These are phyloP conservation scores for Amiota communis DNA, from an alignment of 2,888 invertebrate genomes.

Conservation along the genomic window DNA sequence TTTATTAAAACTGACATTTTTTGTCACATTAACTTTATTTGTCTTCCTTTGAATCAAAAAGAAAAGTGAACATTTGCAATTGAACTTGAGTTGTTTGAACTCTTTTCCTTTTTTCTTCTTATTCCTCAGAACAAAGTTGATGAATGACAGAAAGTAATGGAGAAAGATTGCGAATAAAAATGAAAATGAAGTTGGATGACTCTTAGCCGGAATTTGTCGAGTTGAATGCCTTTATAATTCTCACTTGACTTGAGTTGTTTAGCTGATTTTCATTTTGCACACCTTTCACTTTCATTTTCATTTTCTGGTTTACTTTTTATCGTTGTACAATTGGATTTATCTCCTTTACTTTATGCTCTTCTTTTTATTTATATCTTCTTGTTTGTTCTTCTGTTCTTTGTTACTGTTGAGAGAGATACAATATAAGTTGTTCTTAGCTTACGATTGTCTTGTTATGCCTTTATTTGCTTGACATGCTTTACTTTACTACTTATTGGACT, in stretches of 20 bases:
- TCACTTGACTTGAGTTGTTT: no score
- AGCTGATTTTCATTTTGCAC: not conserved
- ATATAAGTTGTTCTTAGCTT: constrained; percentile 29
- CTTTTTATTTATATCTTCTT: no score
- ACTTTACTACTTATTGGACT: constrained; percentile 43
- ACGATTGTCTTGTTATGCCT: constrained; percentile 24
- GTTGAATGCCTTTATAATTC: no score
- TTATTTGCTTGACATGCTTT: constrained; percentile 17
- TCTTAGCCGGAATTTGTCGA: not conserved
- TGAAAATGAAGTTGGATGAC: not conserved
- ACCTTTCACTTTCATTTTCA: constrained; percentile 37
- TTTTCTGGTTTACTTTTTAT: no score
- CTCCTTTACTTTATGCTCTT: no score
- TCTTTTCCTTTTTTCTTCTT: not conserved
- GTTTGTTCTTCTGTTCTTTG: no score
- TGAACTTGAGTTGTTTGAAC: constrained; percentile 19
- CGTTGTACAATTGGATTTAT: no score
- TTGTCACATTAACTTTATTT: not conserved
- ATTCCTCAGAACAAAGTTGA: no score
- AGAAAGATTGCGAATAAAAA: not conserved
- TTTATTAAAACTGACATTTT: no score
- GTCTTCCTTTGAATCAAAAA: not conserved
- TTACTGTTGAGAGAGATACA: no score
- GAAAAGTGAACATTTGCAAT: constrained; percentile 5
- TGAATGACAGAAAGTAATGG: not conserved